phyloP scores from a whole-genome alignment of 2,113 vertebrate genomes.

The Lates calcarifer region DNA sequence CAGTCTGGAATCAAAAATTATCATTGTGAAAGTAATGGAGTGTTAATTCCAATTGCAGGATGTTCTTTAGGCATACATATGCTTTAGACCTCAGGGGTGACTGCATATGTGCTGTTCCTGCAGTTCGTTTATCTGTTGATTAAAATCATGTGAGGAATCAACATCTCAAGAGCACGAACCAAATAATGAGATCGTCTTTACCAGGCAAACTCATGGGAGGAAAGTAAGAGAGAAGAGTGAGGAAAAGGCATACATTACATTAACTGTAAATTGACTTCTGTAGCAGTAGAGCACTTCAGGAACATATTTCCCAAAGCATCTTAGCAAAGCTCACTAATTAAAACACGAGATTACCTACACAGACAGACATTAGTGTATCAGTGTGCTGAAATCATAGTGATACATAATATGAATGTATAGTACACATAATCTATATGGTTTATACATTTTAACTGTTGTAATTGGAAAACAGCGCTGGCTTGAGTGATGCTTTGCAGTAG shows the following conservation, averaged over 20 bases:
- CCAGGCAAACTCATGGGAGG: background rate
- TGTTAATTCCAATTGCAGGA: background rate
- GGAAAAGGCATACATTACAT: background rate
- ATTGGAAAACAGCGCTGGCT: no score
- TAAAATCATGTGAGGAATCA: background rate
- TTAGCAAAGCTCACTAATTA: background rate
- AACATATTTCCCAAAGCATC: background rate
- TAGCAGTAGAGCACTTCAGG: background rate
- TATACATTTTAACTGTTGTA: background rate
- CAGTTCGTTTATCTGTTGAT: background rate
- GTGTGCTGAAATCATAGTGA: background rate
- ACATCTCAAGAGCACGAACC: background rate
- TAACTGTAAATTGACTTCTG: background rate
- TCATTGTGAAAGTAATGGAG: no score
- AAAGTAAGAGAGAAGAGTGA: background rate
- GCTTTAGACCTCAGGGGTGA: no score
- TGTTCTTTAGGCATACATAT: background rate
- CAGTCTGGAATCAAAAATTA: no score
- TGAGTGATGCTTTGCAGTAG: background rate
- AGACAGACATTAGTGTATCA: background rate
- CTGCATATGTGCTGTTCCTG: background rate
- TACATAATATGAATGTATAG: background rate
- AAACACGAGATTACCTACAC: background rate
- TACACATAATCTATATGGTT: background rate
- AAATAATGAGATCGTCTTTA: background rate